These are phyloP conservation scores for Zaprionus lineosus DNA, from an alignment of 2,888 invertebrate genomes.

Conservation along the genomic window DNA sequence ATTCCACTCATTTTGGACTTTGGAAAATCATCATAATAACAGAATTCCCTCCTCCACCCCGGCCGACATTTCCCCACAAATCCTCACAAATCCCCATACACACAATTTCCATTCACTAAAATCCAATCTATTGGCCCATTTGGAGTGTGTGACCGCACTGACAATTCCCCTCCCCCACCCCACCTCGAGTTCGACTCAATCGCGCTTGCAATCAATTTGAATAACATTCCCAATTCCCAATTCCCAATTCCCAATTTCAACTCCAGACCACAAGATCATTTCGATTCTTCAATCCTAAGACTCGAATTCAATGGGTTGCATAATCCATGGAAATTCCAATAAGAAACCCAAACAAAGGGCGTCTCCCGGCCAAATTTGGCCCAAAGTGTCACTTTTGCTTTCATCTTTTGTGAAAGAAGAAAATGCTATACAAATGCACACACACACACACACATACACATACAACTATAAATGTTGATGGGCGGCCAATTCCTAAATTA, in stretches of 20 bases:
- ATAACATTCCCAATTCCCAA: conserved; percentile 33
- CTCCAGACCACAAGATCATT: conserved; percentile 19
- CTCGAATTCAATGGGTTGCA: conserved; percentile 24
- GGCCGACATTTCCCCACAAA: conserved; percentile 26
- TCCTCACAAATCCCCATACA: conserved; percentile 10
- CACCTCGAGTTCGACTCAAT: conserved; percentile 21
- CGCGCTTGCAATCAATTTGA: conserved; percentile 39
- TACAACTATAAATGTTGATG: conserved; percentile 43
- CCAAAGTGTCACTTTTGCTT: conserved; percentile 72
- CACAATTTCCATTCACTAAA: conserved; percentile 41
- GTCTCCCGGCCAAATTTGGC: conserved; percentile 20
- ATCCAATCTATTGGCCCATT: conserved; percentile 23
- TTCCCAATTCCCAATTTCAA: conserved; percentile 24
- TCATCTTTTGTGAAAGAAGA: conserved; percentile 60
- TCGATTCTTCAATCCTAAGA: conserved; percentile 33
- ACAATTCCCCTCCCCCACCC: conserved; percentile 19
- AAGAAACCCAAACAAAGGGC: too few species aligned
- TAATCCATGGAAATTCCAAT: conserved; percentile 25
- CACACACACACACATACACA: conserved; percentile 17
- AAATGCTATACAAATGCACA: background rate
- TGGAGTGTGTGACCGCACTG: conserved; percentile 16
- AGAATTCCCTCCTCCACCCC: too few species aligned
- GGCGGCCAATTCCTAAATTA: conserved; percentile 54
- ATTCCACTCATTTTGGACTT: too few species aligned
- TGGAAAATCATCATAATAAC: conserved; percentile 13